phyloP scores from a whole-genome alignment of 2,888 invertebrate species.

The Drosophila putrida region DNA sequence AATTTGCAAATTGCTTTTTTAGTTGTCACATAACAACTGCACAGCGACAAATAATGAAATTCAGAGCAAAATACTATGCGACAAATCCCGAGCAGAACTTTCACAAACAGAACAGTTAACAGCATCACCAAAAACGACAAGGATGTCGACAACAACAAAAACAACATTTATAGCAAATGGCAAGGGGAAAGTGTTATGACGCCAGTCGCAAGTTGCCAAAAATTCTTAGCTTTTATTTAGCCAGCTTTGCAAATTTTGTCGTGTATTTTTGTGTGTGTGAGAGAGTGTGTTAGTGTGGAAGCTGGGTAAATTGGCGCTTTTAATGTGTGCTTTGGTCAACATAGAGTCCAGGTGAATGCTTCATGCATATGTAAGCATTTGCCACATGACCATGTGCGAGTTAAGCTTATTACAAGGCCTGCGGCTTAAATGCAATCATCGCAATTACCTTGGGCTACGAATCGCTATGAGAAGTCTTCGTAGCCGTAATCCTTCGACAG shows the following conservation, averaged over 20 bases:
- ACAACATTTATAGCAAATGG: slow-evolving; percentile 11
- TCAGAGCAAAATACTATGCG: slow-evolving; percentile 35
- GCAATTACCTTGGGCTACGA: slow-evolving; percentile 38
- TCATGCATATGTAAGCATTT: slow-evolving; percentile 9
- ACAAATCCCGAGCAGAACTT: slow-evolving; percentile 46
- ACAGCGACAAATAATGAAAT: slow-evolving; percentile 68
- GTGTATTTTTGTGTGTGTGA: not conserved
- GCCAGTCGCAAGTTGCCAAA: slow-evolving; percentile 10
- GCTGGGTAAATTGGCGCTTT: slow-evolving; percentile 30
- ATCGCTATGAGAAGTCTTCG: not conserved
- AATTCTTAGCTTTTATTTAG: slow-evolving; percentile 14
- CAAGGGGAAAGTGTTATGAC: slow-evolving; percentile 33
- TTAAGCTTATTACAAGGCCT: slow-evolving; percentile 72
- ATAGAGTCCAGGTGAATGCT: slow-evolving; percentile 18
- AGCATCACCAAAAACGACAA: slow-evolving; percentile 21
- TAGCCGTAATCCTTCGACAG: not conserved
- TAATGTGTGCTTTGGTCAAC: slow-evolving; percentile 12
- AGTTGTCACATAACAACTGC: slow-evolving; percentile 23
- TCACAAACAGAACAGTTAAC: slow-evolving; percentile 38
- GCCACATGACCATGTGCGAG: slow-evolving; percentile 27
- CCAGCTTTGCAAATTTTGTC: slow-evolving; percentile 12
- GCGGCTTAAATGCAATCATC: slow-evolving; percentile 58
- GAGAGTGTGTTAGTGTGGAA: not conserved
- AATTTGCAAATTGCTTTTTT: slow-evolving; percentile 56
- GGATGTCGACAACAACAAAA: slow-evolving; percentile 8